These are phyloP conservation scores for Gorsachius goisagi DNA, from an alignment of 2,113 vertebrate species.

Conservation along the genomic window DNA sequence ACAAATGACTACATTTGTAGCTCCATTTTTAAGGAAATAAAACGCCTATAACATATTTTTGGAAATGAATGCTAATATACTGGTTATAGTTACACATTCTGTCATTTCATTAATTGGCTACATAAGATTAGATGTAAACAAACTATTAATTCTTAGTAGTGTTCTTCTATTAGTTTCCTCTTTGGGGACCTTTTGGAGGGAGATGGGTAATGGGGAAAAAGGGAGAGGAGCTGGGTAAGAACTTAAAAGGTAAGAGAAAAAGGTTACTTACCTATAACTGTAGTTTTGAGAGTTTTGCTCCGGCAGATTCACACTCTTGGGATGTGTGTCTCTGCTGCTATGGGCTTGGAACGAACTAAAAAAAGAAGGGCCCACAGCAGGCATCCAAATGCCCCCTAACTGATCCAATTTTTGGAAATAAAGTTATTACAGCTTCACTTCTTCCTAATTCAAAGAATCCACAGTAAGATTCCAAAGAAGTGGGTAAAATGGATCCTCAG, in stretches of 20 bases:
- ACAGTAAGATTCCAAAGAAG: conserved; percentile 33
- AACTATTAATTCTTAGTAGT: not conserved
- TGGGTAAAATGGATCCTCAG: not conserved
- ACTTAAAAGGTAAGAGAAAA: conserved; percentile 48
- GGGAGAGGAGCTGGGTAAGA: not conserved
- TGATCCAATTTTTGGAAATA: conserved; percentile 23
- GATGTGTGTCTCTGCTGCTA: conserved; percentile 63
- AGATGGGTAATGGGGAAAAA: not conserved
- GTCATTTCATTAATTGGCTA: not conserved
- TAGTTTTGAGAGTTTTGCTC: conserved; percentile 62
- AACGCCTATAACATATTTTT: not conserved
- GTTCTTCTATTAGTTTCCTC: not conserved
- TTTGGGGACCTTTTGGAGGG: not conserved
- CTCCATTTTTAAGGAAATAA: not conserved
- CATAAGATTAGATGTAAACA: not conserved
- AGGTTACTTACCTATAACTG: conserved; percentile 58
- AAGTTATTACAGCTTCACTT: conserved; percentile 22
- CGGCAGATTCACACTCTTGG: conserved; percentile 64
- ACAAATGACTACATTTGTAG: not conserved
- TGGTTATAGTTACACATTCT: not conserved
- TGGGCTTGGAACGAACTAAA: conserved; percentile 20
- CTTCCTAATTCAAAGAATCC: conserved; percentile 19
- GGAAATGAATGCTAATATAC: not conserved
- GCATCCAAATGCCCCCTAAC: conserved; percentile 55
- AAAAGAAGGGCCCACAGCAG: conserved; percentile 34